Conservation (phyloP, 2,113 vertebrate genomes). For the Siphamia tubifer region DNA sequence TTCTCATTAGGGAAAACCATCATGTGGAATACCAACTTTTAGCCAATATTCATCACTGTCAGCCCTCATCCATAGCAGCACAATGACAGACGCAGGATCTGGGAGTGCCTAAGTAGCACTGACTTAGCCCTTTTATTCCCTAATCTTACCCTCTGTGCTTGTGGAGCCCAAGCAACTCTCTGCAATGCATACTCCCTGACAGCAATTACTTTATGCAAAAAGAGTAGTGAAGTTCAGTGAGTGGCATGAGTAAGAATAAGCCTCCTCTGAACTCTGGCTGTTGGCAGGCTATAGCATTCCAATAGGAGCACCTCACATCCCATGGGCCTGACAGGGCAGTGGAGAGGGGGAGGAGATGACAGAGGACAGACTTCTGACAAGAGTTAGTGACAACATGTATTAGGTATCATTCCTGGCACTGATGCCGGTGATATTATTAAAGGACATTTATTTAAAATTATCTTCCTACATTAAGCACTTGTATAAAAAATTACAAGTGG, state of each 20-base stretch:
- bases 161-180: slow-evolving; percentile 58
- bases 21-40: slow-evolving; percentile 82
- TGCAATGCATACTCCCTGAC: slow-evolving; percentile 62
- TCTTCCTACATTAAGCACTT: too few relatives aligned
- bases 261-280: slow-evolving; percentile 43
- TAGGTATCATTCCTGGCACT: slow-evolving; percentile 1
- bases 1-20: slow-evolving; percentile 83
- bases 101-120: slow-evolving; percentile 69
- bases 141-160: slow-evolving; percentile 67
- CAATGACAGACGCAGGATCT: slow-evolving; percentile 63
- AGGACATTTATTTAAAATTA: background rate
- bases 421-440: background rate
- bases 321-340: slow-evolving; percentile 38
- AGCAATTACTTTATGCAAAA: slow-evolving; percentile 77
- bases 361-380: slow-evolving; percentile 8
- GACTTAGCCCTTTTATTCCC: slow-evolving; percentile 73
- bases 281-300: slow-evolving; percentile 43
- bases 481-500: too few relatives aligned
- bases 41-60: slow-evolving; percentile 82
- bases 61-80: slow-evolving; percentile 63
- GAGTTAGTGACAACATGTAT: background rate
- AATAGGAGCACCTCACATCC: slow-evolving; percentile 26
- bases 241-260: slow-evolving; percentile 69
- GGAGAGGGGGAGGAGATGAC: slow-evolving; percentile 7
- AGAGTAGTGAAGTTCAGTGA: slow-evolving; percentile 70